Evolutionary conservation across 2,797 vertebrate genomes (phyloP).

Genomic region (Tinamus major): DNA sequence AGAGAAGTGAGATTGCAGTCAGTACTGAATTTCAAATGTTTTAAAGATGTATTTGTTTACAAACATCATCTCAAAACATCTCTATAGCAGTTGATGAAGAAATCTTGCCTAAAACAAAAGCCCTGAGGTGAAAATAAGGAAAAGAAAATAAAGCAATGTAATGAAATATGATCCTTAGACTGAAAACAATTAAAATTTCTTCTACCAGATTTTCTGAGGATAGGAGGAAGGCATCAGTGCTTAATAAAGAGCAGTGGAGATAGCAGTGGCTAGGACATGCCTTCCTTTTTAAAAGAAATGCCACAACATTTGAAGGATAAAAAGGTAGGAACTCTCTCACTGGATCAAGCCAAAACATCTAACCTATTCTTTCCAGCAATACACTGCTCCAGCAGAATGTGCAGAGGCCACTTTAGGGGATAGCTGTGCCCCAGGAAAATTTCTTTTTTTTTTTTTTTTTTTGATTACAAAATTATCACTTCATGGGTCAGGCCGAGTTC

Average conservation of each 20-base stretch:
- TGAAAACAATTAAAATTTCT: neutral
- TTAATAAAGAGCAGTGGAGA: neutral
- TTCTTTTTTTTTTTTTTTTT: neutral
- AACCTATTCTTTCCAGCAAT: neutral
- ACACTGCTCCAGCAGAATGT: neutral
- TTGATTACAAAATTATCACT: neutral
- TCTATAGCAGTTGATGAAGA: neutral
- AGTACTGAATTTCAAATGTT: neutral
- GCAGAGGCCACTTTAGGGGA: neutral
- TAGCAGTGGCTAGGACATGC: neutral
- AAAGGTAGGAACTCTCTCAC: neutral
- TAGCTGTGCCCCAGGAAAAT: neutral
- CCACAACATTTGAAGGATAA: neutral
- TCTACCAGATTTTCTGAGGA: accelerated
- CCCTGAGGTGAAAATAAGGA: neutral
- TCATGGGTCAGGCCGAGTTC: neutral
- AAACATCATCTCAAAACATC: neutral
- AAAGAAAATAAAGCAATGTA: neutral
- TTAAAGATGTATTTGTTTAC: neutral
- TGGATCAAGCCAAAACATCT: neutral
- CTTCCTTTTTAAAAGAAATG: neutral
- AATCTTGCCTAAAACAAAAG: neutral
- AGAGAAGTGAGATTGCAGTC: neutral
- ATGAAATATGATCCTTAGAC: neutral
- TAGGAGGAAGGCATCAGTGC: neutral